phyloP scores from a whole-genome alignment of 92 coral and sea anemone genomes.

The Diadumene lineata region DNA sequence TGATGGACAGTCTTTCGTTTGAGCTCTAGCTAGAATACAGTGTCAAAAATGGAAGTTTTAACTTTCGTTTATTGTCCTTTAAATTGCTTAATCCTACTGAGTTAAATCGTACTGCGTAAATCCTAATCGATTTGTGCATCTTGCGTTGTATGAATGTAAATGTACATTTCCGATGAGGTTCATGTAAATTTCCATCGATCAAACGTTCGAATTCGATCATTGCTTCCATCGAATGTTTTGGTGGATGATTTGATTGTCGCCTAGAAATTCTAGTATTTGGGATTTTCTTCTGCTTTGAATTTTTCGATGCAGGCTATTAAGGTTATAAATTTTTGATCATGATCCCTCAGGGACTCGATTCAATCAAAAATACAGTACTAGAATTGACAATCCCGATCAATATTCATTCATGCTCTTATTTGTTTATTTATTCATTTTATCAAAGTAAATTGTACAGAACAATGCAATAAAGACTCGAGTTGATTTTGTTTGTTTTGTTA shows the following conservation, averaged over 20 bases:
- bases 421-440: not conserved
- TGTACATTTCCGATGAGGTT: constrained; percentile 15
- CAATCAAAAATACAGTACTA: not conserved
- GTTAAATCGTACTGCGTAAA: not conserved
- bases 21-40: not conserved
- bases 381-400: not conserved
- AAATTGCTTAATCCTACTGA: not conserved
- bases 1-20: not conserved
- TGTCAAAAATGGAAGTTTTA: not conserved
- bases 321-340: constrained; percentile 18
- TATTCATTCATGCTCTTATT: not conserved
- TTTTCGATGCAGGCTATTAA: not conserved
- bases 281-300: not conserved
- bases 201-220: not conserved
- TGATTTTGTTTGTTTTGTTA: no score
- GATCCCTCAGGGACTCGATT: not conserved
- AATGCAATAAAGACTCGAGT: not conserved
- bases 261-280: not conserved
- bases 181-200: not conserved
- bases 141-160: constrained; percentile 1
- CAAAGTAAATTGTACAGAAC: not conserved
- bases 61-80: not conserved
- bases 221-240: not conserved
- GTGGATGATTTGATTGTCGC: not conserved
- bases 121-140: constrained; percentile 3